These are phyloP conservation scores for Premnoplex brunnescens DNA, from an alignment of 2,797 vertebrate genomes.

Conservation along the genomic window DNA sequence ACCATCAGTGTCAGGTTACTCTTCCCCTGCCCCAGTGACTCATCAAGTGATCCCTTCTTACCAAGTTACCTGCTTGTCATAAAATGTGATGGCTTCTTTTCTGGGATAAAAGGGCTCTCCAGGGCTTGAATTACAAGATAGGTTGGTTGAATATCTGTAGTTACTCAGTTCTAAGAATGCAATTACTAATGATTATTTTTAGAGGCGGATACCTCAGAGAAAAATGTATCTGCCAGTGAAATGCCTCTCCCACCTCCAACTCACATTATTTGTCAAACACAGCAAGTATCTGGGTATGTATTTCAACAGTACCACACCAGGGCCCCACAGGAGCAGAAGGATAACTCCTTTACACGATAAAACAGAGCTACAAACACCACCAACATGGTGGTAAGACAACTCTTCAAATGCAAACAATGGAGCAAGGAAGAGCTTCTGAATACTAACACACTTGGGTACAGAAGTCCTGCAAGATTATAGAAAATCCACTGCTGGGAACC, in stretches of 20 bases:
- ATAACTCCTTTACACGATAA: not conserved
- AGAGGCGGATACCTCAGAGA: not conserved
- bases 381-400: not conserved
- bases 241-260: not conserved
- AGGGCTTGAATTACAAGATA: not conserved
- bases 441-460: not conserved
- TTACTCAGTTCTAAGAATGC: not conserved
- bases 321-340: not conserved
- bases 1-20: not conserved
- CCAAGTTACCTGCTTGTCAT: not conserved
- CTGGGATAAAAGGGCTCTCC: not conserved
- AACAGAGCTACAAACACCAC: slow-evolving; percentile 30
- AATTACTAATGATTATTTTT: not conserved
- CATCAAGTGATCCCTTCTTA: not conserved
- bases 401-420: not conserved
- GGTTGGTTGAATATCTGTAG: not conserved
- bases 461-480: not conserved
- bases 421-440: slow-evolving; percentile 5
- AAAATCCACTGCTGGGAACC: not conserved
- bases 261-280: not conserved
- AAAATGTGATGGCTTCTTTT: not conserved
- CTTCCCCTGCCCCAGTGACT: not conserved
- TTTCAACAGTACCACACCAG: not conserved
- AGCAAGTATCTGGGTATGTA: not conserved
- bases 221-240: not conserved